Base-by-base conservation (phyloP, 1,140 invertebrate genomes). In the Drosophila bipectinata region DNA sequence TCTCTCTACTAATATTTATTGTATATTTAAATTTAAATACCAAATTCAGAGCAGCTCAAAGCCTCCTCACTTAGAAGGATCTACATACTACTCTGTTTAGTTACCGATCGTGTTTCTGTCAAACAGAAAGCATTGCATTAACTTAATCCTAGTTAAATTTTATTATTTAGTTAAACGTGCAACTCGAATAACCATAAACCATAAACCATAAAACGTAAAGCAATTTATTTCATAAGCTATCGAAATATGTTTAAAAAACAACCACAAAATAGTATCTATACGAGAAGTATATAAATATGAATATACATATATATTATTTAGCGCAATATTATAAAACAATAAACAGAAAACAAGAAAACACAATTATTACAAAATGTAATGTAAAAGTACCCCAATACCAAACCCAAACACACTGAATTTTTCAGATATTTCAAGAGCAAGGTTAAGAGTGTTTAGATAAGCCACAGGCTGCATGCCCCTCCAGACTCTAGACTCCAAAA, bases 1-100 rank as follows among this genome's bases (percentile, higher is more conserved):
- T 15, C 32, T 6, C 21, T 39, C 44, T 88, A 87, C 82, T 87
- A 87, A 87, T 88, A 88, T 79, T 88, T 88, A 87, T 87, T 87
- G 82, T 87, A 88, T 57, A 85, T 77, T 74, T 87, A 58, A 56
- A 72, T 57, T 58, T 60, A 64, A 69, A 77, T 47, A 80, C 73
- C 77, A 84, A 84, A 84, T 77, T 81, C 47, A 53, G 60, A 18
- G 74, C 81, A 76, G 81, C 81, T 88, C 81, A 85, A 87, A 87
- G 73, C 73, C 15, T 53, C 41, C 58, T 69, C 32, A 4, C 10
- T 52, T 54, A 47, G 30, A 62, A 62, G 9, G 6, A 6, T 30
- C 39, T 14, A 54, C 68, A 18, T 18, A 18, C 21, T 21, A 21
- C 21, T 3, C 21, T 21, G 21, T 21, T 21, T 21, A 21, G 21